Evolutionary conservation across 2,113 vertebrate species (phyloP), one percentile per base, ranked within the genome.

Genomic region (Gallinago jamesoni): DNA sequence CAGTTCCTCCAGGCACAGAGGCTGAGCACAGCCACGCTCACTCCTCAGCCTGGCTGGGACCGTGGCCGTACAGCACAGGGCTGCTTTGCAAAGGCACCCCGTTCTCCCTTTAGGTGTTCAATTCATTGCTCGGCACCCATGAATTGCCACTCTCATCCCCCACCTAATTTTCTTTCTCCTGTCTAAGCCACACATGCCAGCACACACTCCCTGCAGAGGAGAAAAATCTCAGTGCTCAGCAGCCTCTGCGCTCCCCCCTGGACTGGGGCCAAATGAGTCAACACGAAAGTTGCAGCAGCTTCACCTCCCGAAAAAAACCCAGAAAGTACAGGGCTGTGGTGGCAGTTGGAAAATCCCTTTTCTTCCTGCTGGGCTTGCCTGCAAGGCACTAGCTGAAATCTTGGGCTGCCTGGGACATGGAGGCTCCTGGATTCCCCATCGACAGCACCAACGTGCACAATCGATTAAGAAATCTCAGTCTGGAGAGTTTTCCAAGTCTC

Each of bases 21-120:
- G 52, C 72, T 6, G 27, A 43, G 39, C 6, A 2, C n/a, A 21
- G 53, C 52, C 16, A 24, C 1, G 2, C 33, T 69, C 1, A 0
- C 59, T 50, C 9, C 41, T 3, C 2, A 8, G 28, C 37, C 19
- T 31, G 43, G 8, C 1, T 0, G 0, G 24, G 23, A 14, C 10
- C 35, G 41, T 0, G 2, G 63, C 56, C 6, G 1, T 6, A 55
- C 15, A 60, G 69, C 47, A 10, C 62, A 14, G 25, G 24, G 69
- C n/a, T 66, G 62, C n/a, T 17, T 14, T 16, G 56, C 69, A 31
- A 33, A 45, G 50, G 35, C 9, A 3, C 31, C 22, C n/a, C 17
- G 17, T 9, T 89, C 35, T 67, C 52, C 30, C 33, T 39, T 33
- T 12, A 48, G 53, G 45, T 24, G 35, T 6, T 27, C 27, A 48